phyloP scores from a whole-genome alignment of 2,888 invertebrate genomes.

The Nemurella pictetii region DNA sequence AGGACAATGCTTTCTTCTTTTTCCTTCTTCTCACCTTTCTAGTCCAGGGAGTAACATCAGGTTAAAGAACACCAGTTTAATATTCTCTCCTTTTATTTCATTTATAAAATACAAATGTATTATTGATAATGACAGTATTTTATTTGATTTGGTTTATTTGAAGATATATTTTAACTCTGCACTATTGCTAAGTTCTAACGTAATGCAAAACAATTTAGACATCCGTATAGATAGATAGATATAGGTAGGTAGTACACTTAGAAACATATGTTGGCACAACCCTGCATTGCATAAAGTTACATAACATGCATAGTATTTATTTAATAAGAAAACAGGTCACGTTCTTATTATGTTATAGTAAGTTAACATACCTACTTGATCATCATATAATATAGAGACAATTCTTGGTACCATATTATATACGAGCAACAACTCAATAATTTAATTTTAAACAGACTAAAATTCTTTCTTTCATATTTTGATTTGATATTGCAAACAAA shows the following conservation, averaged over 20 bases:
- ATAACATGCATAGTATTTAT: slow-evolving; percentile 26
- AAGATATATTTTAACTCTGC: neutral
- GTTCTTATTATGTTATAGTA: neutral
- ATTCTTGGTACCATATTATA: neutral
- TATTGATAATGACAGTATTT: neutral
- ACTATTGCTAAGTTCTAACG: neutral
- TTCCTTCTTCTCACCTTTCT: no score
- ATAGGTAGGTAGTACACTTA: neutral
- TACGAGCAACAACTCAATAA: neutral
- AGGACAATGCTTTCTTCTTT: no score
- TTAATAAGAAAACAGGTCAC: neutral
- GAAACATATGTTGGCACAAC: slow-evolving; percentile 27
- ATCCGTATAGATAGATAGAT: neutral
- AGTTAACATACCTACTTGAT: neutral
- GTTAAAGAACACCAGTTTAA: neutral
- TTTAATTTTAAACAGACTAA: neutral
- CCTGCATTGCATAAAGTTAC: slow-evolving; percentile 24
- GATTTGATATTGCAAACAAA: neutral
- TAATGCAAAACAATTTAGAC: neutral
- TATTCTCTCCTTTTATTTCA: neutral
- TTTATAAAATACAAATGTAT: neutral
- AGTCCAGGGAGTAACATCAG: no score
- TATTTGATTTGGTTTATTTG: neutral
- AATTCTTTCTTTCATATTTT: neutral
- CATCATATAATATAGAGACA: neutral